Percentiles rank a stretch among this genome's conserved stretches.
Conservation (phyloP, 2,888 invertebrate species). For the Ceratothoa steindachneri region DNA sequence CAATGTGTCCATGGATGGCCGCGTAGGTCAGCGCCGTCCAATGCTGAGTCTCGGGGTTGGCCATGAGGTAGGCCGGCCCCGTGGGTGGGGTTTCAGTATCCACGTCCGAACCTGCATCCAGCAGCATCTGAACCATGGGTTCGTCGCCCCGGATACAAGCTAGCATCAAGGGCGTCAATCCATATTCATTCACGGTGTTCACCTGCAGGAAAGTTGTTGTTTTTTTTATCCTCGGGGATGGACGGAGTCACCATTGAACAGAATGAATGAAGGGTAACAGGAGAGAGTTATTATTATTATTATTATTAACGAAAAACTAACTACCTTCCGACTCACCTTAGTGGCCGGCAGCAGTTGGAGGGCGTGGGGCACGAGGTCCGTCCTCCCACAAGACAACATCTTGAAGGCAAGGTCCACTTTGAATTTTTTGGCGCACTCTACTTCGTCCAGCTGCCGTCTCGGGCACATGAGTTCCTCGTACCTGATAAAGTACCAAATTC, state of each 20-base stretch:
- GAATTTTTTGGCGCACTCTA: constrained; percentile 61
- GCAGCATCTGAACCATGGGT: constrained; percentile 65
- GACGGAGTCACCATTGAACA: too few species aligned
- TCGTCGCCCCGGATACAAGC: constrained; percentile 77
- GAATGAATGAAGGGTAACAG: too few species aligned
- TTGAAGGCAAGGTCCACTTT: constrained; percentile 65
- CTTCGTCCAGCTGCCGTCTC: constrained; percentile 55
- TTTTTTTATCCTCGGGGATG: too few species aligned
- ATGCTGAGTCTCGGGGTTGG: constrained; percentile 65
- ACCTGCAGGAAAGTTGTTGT: constrained; percentile 53
- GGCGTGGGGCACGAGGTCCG: constrained; percentile 73
- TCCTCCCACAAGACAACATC: constrained; percentile 71
- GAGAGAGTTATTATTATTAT: too few species aligned
- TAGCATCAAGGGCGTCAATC: constrained; percentile 77
- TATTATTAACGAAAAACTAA: too few species aligned
- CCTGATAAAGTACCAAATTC: constrained; percentile 27
- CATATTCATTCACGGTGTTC: constrained; percentile 72
- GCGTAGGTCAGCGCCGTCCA: constrained; percentile 89
- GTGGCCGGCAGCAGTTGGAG: constrained; percentile 68
- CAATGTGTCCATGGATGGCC: constrained; percentile 56
- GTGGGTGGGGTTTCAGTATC: constrained; percentile 71
- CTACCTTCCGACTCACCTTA: constrained; percentile 57
- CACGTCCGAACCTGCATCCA: constrained; percentile 75
- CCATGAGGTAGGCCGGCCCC: constrained; percentile 48
- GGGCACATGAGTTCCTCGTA: constrained; percentile 58